Evolutionary conservation across 2,113 vertebrate species (phyloP), one percentile per base, ranked within the genome.

Genomic region (Leucopsar rothschildi): DNA sequence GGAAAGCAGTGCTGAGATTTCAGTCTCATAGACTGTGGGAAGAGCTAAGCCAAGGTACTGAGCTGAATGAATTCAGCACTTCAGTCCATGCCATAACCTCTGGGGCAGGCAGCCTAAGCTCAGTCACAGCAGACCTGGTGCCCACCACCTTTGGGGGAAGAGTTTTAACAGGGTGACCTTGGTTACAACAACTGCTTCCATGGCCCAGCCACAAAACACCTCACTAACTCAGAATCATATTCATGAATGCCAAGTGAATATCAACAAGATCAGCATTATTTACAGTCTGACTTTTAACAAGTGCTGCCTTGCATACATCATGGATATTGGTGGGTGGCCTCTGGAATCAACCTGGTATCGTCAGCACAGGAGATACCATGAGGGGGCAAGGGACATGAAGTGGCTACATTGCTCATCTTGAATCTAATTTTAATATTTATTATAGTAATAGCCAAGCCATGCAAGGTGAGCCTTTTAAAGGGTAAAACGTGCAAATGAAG

Each of bases 401-500:
- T 93, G 77, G 81, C 91, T 96, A 11, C 80, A 12, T 37, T 93
- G 93, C 81, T 95, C 86, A 82, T 92, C 86, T 95, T 92, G 77
- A 93, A 93, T 90, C 91, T 75, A 76, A 89, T 95, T 95, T 94
- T 95, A 95, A 86, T 95, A 95, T 97, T 97, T 96, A 92, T 97
- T 94, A 89, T 80, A 71, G 83, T 93, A 94, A 95, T 69, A 87
- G 86, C 77, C 89, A 91, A 92, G 86, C 92, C 37, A 84, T 52
- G 61, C 86, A 85, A 95, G 89, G 91, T 95, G 94, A 97, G 93
- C 92, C 77, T 96, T 95, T 92, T 96, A 97, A 95, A 97, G 96
- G 96, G 95, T 97, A 95, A 93, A 92, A 96, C 91, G 86, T 96
- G 93, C 93, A 95, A 95, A 96, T 92, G 90, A 94, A 84, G 82